Evolutionary conservation across 2,797 vertebrate genomes (phyloP).

Genomic region (Spondyliosoma cantharus): DNA sequence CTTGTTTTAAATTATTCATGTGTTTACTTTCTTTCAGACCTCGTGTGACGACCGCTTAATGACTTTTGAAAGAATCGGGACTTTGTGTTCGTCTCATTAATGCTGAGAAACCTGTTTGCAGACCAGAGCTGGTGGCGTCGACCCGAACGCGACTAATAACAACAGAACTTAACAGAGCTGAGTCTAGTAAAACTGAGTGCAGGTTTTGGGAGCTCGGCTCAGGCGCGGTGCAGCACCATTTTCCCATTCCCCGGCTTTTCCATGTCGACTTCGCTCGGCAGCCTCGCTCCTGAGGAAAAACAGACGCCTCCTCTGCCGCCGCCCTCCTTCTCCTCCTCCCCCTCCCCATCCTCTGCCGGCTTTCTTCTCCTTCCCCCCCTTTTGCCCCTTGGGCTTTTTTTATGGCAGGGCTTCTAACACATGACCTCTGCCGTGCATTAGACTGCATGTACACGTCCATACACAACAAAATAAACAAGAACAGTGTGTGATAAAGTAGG

Average conservation of each 20-base stretch:
- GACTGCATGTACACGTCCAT: slow-evolving; percentile 63
- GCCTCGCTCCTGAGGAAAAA: slow-evolving; percentile 81
- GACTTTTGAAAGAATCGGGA: not conserved
- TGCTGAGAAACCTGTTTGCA: not conserved
- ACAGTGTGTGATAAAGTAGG: slow-evolving; percentile 26
- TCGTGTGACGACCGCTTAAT: not conserved
- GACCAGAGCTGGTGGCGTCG: not conserved
- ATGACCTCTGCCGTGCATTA: slow-evolving; percentile 80
- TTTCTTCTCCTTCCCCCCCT: slow-evolving; percentile 48
- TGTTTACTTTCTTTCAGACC: not conserved
- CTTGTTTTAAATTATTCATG: not conserved
- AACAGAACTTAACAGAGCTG: not conserved
- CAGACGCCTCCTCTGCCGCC: slow-evolving; percentile 76
- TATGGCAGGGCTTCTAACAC: slow-evolving; percentile 74
- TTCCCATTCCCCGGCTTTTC: slow-evolving; percentile 81
- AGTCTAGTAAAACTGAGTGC: slow-evolving; percentile 28
- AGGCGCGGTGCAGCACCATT: slow-evolving; percentile 63
- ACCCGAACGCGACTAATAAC: not conserved
- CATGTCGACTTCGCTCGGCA: slow-evolving; percentile 74
- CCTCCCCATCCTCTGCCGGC: slow-evolving; percentile 37
- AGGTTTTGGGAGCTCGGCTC: slow-evolving; percentile 37
- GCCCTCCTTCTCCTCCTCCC: slow-evolving; percentile 21
- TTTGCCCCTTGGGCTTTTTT: slow-evolving; percentile 71
- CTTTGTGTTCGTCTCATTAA: not conserved
- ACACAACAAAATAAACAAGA: slow-evolving; percentile 52